Conservation (phyloP, 92 coral and sea anemone genomes). For the Actinernus sp. region DNA sequence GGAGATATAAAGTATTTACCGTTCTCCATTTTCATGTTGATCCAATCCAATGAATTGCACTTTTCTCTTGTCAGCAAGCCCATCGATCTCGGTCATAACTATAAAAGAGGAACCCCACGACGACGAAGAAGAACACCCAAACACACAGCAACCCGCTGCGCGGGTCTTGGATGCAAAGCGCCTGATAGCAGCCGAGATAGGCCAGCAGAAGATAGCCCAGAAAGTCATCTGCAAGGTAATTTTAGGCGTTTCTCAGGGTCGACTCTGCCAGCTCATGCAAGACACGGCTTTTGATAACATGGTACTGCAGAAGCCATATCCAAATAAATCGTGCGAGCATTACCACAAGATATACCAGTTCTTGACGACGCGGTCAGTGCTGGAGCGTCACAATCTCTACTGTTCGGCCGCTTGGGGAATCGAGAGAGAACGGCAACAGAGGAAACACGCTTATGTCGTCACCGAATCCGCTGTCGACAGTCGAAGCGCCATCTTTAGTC, state of each 20-base stretch:
- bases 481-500: background rate
- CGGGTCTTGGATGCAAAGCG: slow-evolving; percentile 40
- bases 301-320: slow-evolving; percentile 38
- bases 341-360: slow-evolving; percentile 58
- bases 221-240: slow-evolving; percentile 50
- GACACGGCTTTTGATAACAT: slow-evolving; percentile 50
- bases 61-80: too few species aligned
- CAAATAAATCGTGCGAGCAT: slow-evolving; percentile 43
- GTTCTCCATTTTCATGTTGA: too few species aligned
- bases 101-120: slow-evolving; percentile 3
- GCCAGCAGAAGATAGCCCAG: slow-evolving; percentile 52
- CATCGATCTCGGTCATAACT: background rate
- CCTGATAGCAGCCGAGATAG: slow-evolving; percentile 36
- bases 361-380: slow-evolving; percentile 32
- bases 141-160: background rate
- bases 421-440: slow-evolving; percentile 37
- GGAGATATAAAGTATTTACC: too few species aligned
- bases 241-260: slow-evolving; percentile 56
- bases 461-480: background rate
- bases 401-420: slow-evolving; percentile 56
- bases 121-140: background rate
- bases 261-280: slow-evolving; percentile 54
- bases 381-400: slow-evolving; percentile 46
- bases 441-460: slow-evolving; percentile 5
- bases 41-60: too few species aligned